Base-by-base conservation (phyloP, 92 coral and sea anemone species). In the Phenganax stokvisi region DNA sequence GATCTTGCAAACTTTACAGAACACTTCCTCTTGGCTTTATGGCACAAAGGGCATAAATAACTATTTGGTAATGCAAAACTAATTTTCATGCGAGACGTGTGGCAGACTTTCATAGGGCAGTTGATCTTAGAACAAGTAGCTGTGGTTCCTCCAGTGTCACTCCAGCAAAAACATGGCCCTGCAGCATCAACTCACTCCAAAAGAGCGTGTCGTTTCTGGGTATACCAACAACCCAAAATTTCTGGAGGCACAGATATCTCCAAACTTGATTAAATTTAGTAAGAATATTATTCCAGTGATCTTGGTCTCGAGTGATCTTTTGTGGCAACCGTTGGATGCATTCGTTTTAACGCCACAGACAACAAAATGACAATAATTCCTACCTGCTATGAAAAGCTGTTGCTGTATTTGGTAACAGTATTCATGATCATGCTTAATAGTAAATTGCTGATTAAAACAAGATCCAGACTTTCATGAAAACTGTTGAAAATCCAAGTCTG, bases 201-300 rank as follows among this genome's bases (percentile, higher is more conserved):
- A 55, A 79, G 25, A 66, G 74, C 5, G 57, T 59, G 55, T 15
- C 86, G 6, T 47, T 83, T 87, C 56, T 80, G 72, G 60, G 90
- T 87, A 69, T 83, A 84, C 87, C 89, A 87, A 59, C 84, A 61
- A 61, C 87, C 90, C 74, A 87, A 56, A 63, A 87, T 64, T 53
- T 87, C 85, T 54, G 87, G 89, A 17, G 72, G 78, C 10, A 79
- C 71, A 77, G 76, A 55, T 56, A 66, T 77, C 89, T 86, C 89
- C 89, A 86, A 30, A 86, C 81, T 65, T 82, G 77, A 76, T 87
- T 80, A 51, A 87, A 53, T 69, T 84, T 87, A 69, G 90, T 76
- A 67, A 87, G 69, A 51, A 84, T 86, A 51, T 63, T 73, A 29
- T 87, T 30, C 90, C 90, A 87, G 85, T 85, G 88, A 51, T 56